Evolutionary conservation across 2,797 vertebrate species (phyloP).

Genomic region (Muraenolepis orangiensis): DNA sequence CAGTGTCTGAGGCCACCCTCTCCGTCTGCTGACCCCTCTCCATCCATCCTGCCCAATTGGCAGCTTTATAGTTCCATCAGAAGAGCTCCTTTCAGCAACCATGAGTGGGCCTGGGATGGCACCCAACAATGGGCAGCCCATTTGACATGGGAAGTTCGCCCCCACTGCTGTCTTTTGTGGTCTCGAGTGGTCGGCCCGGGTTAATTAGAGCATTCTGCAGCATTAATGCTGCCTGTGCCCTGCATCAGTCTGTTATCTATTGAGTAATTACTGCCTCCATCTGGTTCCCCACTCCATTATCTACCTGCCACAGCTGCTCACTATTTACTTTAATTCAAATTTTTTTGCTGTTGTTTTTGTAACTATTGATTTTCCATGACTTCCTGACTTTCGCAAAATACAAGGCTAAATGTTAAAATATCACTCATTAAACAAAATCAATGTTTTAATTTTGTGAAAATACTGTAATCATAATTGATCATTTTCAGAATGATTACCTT

Average conservation of each 20-base stretch:
- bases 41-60: slow-evolving; percentile 60
- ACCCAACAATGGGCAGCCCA: slow-evolving; percentile 33
- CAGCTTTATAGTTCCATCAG: slow-evolving; percentile 59
- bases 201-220: neutral
- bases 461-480: neutral
- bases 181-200: neutral
- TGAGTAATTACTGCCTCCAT: neutral
- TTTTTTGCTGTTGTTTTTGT: neutral
- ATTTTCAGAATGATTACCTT: neutral
- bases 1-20: slow-evolving; percentile 37
- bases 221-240: neutral
- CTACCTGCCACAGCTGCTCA: neutral
- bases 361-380: neutral
- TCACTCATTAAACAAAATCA: neutral
- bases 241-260: neutral
- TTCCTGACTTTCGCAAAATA: neutral
- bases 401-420: neutral
- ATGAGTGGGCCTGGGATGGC: slow-evolving; percentile 14
- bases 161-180: neutral
- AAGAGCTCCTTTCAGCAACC: slow-evolving; percentile 20
- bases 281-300: neutral
- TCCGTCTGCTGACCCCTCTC: slow-evolving; percentile 18
- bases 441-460: neutral
- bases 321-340: neutral
- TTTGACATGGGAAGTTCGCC: slow-evolving; percentile 49